Evolutionary conservation across 2,113 vertebrate genomes (phyloP).

Genomic region (Fregata magnificens): DNA sequence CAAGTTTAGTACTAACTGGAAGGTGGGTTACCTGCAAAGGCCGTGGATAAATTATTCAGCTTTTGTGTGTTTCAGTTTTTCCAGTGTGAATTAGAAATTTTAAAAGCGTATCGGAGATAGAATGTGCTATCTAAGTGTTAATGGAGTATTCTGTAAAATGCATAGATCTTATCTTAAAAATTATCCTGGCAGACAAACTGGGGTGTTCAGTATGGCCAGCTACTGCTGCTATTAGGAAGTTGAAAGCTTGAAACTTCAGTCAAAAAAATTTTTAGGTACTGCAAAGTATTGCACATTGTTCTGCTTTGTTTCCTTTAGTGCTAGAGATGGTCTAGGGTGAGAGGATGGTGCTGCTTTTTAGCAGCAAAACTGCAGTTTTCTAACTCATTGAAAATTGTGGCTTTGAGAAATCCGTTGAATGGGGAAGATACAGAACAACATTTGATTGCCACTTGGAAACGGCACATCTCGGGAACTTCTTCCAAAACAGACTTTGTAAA

Average conservation of each 20-base stretch:
- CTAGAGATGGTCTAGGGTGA: not conserved
- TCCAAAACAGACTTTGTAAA: not conserved
- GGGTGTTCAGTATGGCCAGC: not conserved
- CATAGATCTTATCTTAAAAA: not conserved
- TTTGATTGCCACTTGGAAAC: not conserved
- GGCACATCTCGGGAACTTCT: not conserved
- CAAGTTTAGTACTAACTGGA: not conserved
- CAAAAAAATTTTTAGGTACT: not conserved
- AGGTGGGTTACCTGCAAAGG: not conserved
- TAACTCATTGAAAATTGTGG: not conserved
- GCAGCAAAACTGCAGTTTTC: not conserved
- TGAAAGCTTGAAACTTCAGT: not conserved
- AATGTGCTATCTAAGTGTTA: accelerated
- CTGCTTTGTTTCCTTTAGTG: not conserved
- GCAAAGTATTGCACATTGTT: not conserved
- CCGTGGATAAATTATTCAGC: not conserved
- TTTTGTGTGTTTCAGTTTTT: not conserved
- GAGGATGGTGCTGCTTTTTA: not conserved
- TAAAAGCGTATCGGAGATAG: not conserved
- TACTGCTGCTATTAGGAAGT: not conserved
- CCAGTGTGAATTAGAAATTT: not conserved
- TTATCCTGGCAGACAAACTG: not conserved
- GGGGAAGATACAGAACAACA: not conserved
- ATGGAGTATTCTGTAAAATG: not conserved
- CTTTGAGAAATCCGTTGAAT: not conserved